phyloP scores from a whole-genome alignment of 2,888 invertebrate genomes.

The Desoria tigrina region DNA sequence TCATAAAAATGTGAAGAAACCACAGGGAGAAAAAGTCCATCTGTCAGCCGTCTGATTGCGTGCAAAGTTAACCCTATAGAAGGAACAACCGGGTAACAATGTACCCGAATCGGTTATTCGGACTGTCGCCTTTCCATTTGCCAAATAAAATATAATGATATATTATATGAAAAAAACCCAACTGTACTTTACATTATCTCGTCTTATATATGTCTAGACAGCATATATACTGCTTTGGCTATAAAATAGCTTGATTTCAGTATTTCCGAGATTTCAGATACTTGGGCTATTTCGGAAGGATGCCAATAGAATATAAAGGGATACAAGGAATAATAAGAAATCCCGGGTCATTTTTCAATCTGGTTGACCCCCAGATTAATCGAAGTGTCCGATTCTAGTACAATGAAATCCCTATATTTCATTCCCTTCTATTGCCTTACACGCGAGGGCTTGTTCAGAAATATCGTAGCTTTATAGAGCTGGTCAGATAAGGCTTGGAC shows the following conservation, averaged over 20 bases:
- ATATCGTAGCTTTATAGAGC: too few relatives aligned
- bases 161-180: too few relatives aligned
- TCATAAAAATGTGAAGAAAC: too few relatives aligned
- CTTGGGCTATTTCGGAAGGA: too few relatives aligned
- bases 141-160: too few relatives aligned
- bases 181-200: too few relatives aligned
- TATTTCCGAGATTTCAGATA: too few relatives aligned
- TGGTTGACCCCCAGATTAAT: conserved; percentile 50
- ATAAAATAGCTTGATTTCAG: too few relatives aligned
- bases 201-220: too few relatives aligned
- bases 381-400: conserved; percentile 43
- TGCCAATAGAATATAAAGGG: too few relatives aligned
- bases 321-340: background rate
- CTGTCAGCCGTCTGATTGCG: background rate
- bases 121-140: conserved; percentile 18
- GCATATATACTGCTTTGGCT: too few relatives aligned
- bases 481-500: too few relatives aligned
- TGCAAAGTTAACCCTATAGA: background rate
- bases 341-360: conserved; percentile 49
- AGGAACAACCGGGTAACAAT: background rate
- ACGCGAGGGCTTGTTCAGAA: conserved; percentile 10
- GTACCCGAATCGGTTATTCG: conserved; percentile 4
- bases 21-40: background rate
- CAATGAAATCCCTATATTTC: conserved; percentile 50
- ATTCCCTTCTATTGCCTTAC: conserved; percentile 28